Conservation (phyloP, 2,113 vertebrate genomes). For the Spilogale gracilis region DNA sequence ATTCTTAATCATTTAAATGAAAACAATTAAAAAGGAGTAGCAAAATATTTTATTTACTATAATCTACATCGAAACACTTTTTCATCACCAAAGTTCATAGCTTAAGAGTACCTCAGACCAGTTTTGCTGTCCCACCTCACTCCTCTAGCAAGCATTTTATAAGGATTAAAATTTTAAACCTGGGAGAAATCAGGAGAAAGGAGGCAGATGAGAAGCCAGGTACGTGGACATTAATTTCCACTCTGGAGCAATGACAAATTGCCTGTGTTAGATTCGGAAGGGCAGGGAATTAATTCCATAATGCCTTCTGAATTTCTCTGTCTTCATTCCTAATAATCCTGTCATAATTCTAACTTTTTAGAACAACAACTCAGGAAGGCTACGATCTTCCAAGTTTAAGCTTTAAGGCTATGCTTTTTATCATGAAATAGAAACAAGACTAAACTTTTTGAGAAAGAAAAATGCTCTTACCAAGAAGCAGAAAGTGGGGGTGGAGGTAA, state of each 20-base stretch:
- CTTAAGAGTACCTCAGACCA: background rate
- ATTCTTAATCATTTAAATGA: constrained; percentile 43
- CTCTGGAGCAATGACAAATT: background rate
- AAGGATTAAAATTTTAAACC: constrained; percentile 36
- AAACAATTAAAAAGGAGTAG: constrained; percentile 43
- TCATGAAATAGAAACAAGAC: constrained; percentile 44
- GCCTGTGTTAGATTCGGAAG: background rate
- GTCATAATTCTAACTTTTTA: constrained; percentile 22
- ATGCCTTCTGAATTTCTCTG: constrained; percentile 9
- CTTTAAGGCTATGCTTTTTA: constrained; percentile 46
- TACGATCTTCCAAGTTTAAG: background rate
- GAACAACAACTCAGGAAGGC: constrained; percentile 44
- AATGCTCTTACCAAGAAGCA: constrained; percentile 41
- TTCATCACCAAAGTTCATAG: background rate
- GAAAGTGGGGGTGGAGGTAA: background rate
- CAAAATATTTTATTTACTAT: constrained; percentile 16
- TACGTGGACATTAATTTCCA: background rate
- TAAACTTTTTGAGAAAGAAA: constrained; percentile 52
- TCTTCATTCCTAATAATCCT: constrained; percentile 7
- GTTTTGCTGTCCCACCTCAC: background rate
- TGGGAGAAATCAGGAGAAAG: constrained; percentile 24
- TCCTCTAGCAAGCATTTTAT: background rate
- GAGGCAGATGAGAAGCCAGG: constrained; percentile 25
- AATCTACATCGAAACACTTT: background rate
- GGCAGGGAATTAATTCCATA: background rate